Base-by-base conservation (phyloP, 92 coral and sea anemone genomes). In the Virgularia gustaviana region DNA sequence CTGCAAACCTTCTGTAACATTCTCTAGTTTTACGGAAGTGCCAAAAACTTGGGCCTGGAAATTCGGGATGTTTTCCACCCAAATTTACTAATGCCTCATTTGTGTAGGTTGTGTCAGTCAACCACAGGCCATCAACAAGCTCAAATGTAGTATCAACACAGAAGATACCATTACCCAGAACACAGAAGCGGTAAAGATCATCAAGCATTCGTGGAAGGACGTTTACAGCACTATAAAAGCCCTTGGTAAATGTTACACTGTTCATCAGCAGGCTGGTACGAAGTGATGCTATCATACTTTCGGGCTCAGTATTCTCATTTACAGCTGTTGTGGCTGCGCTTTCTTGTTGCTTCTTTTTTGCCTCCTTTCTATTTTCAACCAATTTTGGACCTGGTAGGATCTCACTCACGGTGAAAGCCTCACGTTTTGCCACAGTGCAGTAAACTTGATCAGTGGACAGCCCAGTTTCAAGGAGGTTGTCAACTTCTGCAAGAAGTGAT, bases 41-140 rank as follows among this genome's bases (percentile, higher is more conserved):
- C 85, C 82, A 75, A 63, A 84, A 80, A 43, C 80, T 78, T 54
- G 80, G 81, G 15, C 88, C 84, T 1, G 84, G 88, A 49, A 83
- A 83, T 65, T 83, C 81, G 13, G 81, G 88, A 62, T 57, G 73
- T 53, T 83, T 78, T 15, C 60, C 60, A 6, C 29, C 2, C 2
- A 36, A 29, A 53, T 62, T 57, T 20, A 79, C 57, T n/a, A 84
- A 73, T 0, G 88, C 85, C 60, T 84, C 79, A 47, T 84, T 78
- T 33, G 80, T 61, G 47, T 78, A 79, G 8, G 81, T 84, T 2
- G 85, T 84, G 68, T 84, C 78, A 3, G 85, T 85, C 56, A 85
- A 73, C 89, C 89, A 85, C 32, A 80, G 81, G 44, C 89, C 85
- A 32, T 80, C 79, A 19, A 85, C 85, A 54, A 85, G 89, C 65